Evolutionary conservation across 2,797 vertebrate species (phyloP).

Genomic region (Cynodonichthys magdalenae): DNA sequence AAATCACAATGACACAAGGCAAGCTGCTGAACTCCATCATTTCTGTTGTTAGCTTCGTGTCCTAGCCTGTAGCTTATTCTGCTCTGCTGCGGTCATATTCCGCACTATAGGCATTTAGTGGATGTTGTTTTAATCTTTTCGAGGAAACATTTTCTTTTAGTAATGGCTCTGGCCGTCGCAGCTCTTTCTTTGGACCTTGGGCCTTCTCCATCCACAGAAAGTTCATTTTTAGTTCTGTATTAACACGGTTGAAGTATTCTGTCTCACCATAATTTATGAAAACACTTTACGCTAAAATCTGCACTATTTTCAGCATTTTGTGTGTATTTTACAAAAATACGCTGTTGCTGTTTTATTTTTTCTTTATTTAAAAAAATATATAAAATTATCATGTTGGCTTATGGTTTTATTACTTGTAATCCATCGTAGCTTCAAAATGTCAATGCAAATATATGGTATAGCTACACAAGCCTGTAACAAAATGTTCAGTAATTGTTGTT

Average conservation of each 20-base stretch:
- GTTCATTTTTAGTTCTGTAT: not conserved
- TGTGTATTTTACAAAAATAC: not conserved
- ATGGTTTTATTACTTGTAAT: no score
- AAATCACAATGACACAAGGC: conserved; percentile 6
- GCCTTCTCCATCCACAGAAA: conserved; percentile 19
- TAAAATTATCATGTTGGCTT: no score
- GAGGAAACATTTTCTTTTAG: conserved; percentile 2
- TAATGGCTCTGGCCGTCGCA: conserved; percentile 11
- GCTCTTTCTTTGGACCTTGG: not conserved
- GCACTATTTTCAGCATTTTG: not conserved
- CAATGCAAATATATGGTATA: no score
- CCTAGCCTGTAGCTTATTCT: not conserved
- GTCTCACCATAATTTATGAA: no score
- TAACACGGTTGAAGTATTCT: not conserved
- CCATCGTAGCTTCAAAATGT: no score
- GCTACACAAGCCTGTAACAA: no score
- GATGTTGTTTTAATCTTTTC: not conserved
- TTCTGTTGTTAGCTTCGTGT: conserved; percentile 43
- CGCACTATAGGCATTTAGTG: not conserved
- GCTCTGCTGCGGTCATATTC: not conserved
- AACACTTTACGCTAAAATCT: no score
- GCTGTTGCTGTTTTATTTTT: not conserved
- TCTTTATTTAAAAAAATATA: not conserved
- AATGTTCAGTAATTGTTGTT: no score
- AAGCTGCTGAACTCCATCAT: conserved; percentile 37